These are phyloP conservation scores for Spongilla lacustris DNA, from an alignment of 37 sponge, comb jelly and placozoan genomes.

Conservation along the genomic window DNA sequence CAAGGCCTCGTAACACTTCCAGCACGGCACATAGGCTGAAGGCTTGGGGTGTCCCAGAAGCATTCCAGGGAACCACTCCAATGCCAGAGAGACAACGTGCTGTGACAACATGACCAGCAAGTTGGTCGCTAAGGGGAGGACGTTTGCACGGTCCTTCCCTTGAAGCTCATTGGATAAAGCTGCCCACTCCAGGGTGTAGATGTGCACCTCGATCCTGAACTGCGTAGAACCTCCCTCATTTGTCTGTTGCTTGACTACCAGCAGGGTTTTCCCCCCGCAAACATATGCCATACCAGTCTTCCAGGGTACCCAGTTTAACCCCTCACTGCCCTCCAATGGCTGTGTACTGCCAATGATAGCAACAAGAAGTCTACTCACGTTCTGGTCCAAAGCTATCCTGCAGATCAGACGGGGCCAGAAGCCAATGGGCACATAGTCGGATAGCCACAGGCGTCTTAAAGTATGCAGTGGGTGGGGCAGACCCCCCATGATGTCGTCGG, in stretches of 20 bases:
- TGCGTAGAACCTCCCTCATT: neutral
- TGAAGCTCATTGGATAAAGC: neutral
- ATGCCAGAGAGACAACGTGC: conserved; percentile 62
- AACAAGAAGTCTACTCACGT: conserved; percentile 6
- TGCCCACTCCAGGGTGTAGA: conserved; percentile 22
- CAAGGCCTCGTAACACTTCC: conserved; percentile 54
- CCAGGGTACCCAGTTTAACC: conserved; percentile 62
- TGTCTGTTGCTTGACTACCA: conserved; percentile 34
- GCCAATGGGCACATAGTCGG: conserved; percentile 57
- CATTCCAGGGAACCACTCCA: conserved; percentile 66
- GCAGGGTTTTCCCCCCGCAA: conserved; percentile 14
- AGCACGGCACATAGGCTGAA: conserved; percentile 51
- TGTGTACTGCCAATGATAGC: neutral
- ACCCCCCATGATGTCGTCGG: neutral
- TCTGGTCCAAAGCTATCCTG: conserved; percentile 60
- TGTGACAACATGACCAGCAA: conserved; percentile 49
- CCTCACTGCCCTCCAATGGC: neutral
- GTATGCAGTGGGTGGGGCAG: neutral
- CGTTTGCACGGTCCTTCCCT: neutral
- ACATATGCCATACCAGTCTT: conserved; percentile 53
- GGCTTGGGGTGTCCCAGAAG: neutral
- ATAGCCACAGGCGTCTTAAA: conserved; percentile 56
- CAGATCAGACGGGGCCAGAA: conserved; percentile 86
- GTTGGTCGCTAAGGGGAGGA: conserved; percentile 29
- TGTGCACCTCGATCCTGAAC: conserved; percentile 34